A percentile compares a stretch with the other conserved stretches of the same genome.
Conservation (phyloP, 2,888 invertebrate species). For the Drosophila cognata region DNA sequence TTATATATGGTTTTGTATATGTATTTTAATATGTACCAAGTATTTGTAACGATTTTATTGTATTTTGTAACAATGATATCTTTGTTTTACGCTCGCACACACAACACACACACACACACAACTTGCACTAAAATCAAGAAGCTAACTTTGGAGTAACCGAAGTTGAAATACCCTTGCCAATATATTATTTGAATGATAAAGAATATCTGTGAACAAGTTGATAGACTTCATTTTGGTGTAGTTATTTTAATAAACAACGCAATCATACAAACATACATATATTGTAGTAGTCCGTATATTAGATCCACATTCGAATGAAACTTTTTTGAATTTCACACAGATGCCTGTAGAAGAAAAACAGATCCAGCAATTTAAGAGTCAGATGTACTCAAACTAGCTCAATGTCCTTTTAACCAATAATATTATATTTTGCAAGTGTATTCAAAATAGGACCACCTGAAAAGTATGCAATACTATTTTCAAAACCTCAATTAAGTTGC, state of each 20-base stretch:
- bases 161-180: slow-evolving; percentile 36
- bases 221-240: neutral
- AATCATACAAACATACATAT: neutral
- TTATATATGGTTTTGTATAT: slow-evolving; percentile 50
- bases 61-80: slow-evolving; percentile 37
- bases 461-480: slow-evolving; percentile 69
- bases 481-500: slow-evolving; percentile 43
- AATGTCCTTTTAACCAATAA: neutral
- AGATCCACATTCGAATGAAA: neutral
- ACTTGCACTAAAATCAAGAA: slow-evolving; percentile 13
- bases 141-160: slow-evolving; percentile 20
- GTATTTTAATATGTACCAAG: slow-evolving; percentile 49
- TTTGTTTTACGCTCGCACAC: slow-evolving; percentile 33
- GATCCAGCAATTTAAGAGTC: neutral
- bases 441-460: slow-evolving; percentile 63
- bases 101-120: slow-evolving; percentile 27
- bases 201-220: neutral
- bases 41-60: slow-evolving; percentile 47
- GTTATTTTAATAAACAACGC: neutral
- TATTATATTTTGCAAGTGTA: slow-evolving; percentile 24
- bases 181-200: neutral
- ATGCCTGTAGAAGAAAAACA: neutral
- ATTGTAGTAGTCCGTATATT: neutral
- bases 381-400: neutral
- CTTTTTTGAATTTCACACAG: neutral